Evolutionary conservation across 1,140 invertebrate genomes (phyloP), one percentile per base, ranked within the genome.

Genomic region (Popillia japonica): DNA sequence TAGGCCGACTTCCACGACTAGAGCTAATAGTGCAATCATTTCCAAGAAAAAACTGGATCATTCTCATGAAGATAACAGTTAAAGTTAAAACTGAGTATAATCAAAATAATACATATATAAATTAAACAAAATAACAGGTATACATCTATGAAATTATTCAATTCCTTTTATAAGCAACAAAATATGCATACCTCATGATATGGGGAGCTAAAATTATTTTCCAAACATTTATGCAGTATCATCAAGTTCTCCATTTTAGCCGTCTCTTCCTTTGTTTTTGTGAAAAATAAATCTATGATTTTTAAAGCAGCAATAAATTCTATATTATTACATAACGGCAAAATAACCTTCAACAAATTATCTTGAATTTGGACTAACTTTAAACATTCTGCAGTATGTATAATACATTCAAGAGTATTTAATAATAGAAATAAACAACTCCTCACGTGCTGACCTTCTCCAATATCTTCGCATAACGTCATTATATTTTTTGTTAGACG

Each of bases 181-280:
- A 68, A 68, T 3, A 3, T 23, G 84, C 87, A 88, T 86, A 93
- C 90, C 87, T 92, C 87, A 83, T 91, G 90, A 86, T 89, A 92
- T 14, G 92, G 90, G 2, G 92, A 93, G 34, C 87, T 88, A 6
- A 94, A 86, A 85, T 92, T 92, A 4, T 84, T 80, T 68, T 89
- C 86, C 40, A 93, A 82, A 78, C 84, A 84, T 3, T 84, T 84
- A 87, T 91, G 88, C 4, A 93, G 80, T 78, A 89, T 86, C 78
- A 85, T 82, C 7, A 92, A 72, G 84, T 87, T 83, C 77, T 87
- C 83, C 79, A 87, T 86, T 40, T 84, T 87, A 55, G 90, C 81
- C 42, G 86, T 85, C 77, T 88, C 86, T 76, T 87, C 85, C 77
- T 88, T 84, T 84, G 83, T 20, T 9, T 76, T 73, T 17, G 73